A percentile compares a stretch with the other conserved stretches of the same genome.
Evolutionary conservation across 2,113 vertebrate genomes (phyloP).

Genomic region (Oncorhynchus kisutch): DNA sequence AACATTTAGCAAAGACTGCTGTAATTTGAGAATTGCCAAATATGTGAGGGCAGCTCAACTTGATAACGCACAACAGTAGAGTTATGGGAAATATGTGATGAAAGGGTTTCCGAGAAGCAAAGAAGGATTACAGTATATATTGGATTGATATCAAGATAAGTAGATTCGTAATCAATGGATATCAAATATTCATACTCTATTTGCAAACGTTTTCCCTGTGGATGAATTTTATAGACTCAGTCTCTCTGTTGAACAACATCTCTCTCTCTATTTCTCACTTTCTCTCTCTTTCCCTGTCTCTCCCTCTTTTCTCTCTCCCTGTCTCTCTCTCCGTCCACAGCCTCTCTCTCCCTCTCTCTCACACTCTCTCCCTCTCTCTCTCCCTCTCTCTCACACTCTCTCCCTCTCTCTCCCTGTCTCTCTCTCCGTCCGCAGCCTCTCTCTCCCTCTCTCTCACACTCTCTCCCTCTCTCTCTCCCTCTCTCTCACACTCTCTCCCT

Average conservation of each 20-base stretch:
- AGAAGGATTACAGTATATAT: neutral
- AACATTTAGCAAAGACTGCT: neutral
- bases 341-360: slow-evolving; percentile 9
- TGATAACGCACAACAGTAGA: neutral
- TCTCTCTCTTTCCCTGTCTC: neutral
- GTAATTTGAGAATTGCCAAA: neutral
- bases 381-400: slow-evolving; percentile 9
- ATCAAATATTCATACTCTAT: slow-evolving; percentile 44
- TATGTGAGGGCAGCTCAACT: neutral
- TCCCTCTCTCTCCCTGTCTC: neutral
- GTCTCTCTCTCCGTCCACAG: too few relatives aligned
- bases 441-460: too few relatives aligned
- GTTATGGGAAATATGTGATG: neutral
- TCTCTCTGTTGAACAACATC: neutral
- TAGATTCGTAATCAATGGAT: slow-evolving; percentile 23
- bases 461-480: neutral
- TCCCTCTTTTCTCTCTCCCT: neutral
- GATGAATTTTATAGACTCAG: slow-evolving; percentile 6
- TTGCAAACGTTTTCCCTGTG: slow-evolving; percentile 13
- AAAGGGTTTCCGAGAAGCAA: neutral
- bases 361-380: slow-evolving; percentile 3
- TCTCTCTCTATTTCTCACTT: neutral
- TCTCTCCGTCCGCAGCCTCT: neutral
- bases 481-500: too few relatives aligned
- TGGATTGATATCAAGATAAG: neutral